Percentiles rank a stretch among this genome's conserved stretches.
phyloP scores from a whole-genome alignment of 2,888 invertebrate species.

The Blomia tropicalis region DNA sequence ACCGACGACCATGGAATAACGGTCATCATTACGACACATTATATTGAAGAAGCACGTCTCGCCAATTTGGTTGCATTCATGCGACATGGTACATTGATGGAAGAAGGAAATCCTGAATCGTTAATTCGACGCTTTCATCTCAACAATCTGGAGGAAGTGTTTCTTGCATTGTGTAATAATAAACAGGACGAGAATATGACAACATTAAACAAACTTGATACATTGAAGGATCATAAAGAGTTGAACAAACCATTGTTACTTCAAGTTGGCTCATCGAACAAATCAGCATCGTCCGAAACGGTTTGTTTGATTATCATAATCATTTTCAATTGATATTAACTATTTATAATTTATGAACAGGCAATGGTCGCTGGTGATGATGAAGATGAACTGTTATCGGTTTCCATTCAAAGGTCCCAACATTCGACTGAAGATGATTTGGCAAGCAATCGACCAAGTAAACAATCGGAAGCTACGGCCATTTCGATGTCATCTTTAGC shows the following conservation, averaged over 20 bases:
- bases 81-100: neutral
- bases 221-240: neutral
- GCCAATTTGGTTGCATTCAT: slow-evolving; percentile 3
- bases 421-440: neutral
- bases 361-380: neutral
- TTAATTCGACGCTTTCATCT: neutral
- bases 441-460: neutral
- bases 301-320: too few species aligned
- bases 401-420: neutral
- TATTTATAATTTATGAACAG: too few species aligned
- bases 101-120: slow-evolving; percentile 6
- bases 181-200: neutral
- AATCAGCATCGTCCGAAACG: too few species aligned
- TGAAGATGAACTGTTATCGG: neutral
- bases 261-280: too few species aligned
- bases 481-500: neutral
- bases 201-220: neutral
- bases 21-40: slow-evolving; percentile 12
- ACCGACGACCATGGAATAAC: neutral
- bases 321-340: too few species aligned
- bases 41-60: neutral
- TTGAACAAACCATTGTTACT: neutral
- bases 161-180: slow-evolving; percentile 2
- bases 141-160: slow-evolving; percentile 6
- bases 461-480: neutral